Base-by-base conservation (phyloP, 2,888 invertebrate genomes). In the Sylvicola fuscatus region DNA sequence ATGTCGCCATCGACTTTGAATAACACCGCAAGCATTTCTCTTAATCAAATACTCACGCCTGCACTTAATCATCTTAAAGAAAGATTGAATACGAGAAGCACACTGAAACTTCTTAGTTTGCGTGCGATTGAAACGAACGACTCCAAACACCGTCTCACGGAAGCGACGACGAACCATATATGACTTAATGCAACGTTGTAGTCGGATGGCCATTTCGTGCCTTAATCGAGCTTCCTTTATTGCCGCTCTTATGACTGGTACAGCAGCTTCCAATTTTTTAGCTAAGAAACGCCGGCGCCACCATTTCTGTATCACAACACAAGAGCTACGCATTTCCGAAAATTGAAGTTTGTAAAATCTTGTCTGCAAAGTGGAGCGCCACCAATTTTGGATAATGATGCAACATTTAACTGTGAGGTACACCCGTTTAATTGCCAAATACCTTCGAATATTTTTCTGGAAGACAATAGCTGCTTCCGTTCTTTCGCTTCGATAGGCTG, bases 371-470 rank as follows among this genome's bases (percentile, higher is more conserved):
- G 52, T 49, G 1, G 65, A 64, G 43, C 63, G 61, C 45, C 64
- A 60, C 50, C 56, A 62, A 36, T 51, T 54, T 44, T 75, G 74
- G 33, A 72, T 48, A 6, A n/a, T 13, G 2, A 52, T 15, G 3
- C 32, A 12, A 17, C 33, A 32, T 13, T n/a, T 12, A 12, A 14
- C 27, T 15, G 2, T 43, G 41, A 11, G 64, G 48, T 16, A 60
- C 54, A 10, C 59, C 48, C 14, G 51, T 47, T 32, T 48, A 52
- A 3, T 60, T 3, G 54, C 56, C 44, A 57, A 47, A 40, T 56
- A 58, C 6, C 62, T 56, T 32, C 66, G 62, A 41, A 53, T 60
- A 14, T 54, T 49, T 32, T 61, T 54, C 45, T 73, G 73, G 3
- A 70, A 39, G 14, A 53, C 47, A 6, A 65, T 45, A 3, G 49